phyloP scores from a whole-genome alignment of 2,797 vertebrate genomes.

The Erethizon dorsatum region DNA sequence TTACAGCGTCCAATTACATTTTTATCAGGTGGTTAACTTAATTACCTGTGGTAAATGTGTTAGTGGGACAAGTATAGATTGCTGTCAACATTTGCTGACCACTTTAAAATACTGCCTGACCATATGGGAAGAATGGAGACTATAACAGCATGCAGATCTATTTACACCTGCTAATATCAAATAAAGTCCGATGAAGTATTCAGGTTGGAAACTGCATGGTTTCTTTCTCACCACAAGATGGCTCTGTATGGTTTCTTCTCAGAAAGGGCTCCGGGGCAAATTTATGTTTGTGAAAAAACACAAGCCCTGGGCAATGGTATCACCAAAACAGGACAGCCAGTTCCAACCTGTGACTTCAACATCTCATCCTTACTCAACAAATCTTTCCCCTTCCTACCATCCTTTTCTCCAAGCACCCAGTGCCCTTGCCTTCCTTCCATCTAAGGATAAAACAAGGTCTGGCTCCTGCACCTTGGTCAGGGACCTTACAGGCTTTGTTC shows the following conservation, averaged over 20 bases:
- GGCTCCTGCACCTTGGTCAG: background rate
- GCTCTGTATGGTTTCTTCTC: constrained; percentile 82
- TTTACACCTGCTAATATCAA: background rate
- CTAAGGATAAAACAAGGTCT: background rate
- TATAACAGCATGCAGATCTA: background rate
- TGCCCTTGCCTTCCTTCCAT: too few species aligned
- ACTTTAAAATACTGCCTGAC: constrained; percentile 70
- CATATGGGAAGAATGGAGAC: constrained; percentile 26
- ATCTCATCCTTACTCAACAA: background rate
- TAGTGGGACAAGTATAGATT: constrained; percentile 64
- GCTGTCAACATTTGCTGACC: constrained; percentile 77
- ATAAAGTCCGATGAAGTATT: background rate
- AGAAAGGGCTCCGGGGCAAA: background rate
- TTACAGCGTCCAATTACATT: constrained; percentile 78
- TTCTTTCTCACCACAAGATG: constrained; percentile 87
- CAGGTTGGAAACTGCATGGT: rapidly evolving
- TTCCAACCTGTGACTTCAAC: background rate
- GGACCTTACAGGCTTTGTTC: background rate
- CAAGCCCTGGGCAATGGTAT: background rate
- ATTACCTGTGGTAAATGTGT: constrained; percentile 84
- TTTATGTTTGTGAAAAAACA: rapidly evolving
- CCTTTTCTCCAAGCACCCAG: too few species aligned
- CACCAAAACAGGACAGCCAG: background rate
- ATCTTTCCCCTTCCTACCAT: background rate
- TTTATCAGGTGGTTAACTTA: constrained; percentile 86